Evolutionary conservation across 2,113 vertebrate species (phyloP), one percentile per base, ranked within the genome.

Genomic region (Mola mola): DNA sequence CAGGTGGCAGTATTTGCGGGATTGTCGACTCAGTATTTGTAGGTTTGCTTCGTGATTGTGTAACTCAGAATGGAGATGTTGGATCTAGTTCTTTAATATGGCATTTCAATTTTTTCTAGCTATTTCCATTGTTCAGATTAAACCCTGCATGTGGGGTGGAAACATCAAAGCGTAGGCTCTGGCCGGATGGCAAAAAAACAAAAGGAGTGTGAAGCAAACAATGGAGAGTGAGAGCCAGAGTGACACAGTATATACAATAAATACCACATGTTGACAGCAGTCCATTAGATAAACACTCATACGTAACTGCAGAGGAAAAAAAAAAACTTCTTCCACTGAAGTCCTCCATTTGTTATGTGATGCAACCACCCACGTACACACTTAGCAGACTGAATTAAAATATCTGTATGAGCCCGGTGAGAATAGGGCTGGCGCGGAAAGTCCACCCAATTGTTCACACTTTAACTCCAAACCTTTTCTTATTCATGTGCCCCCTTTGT

Each of bases 401-500:
- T 57, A 48, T 51, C 52, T 36, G 38, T 62, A 37, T 33, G 25
- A 69, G 60, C 12, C 46, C 1, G 1, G 25, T 28, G 24, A 56
- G 63, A 68, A 25, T 21, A 8, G 7, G 56, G 19, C 42, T 13
- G 28, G 36, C 43, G 11, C 29, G 12, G 22, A 37, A 28, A 44
- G 20, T n/a, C 43, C 24, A 46, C 24, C 8, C 22, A 49, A 68
- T 77, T 28, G 9, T 65, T 68, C 34, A 9, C 72, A 75, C 72
- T 72, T 81, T 60, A 77, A 78, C 78, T 72, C 46, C 10, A 40
- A 63, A 43, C 29, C 49, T 12, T 55, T 49, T 66, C 61, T 56
- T 37, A 49, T 76, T 72, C 66, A 61, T 62, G 20, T 47, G 70
- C 12, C 69, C 31, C 67, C 21, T 40, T 79, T 85, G 60, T 84